Evolutionary conservation across 2,888 invertebrate genomes (phyloP).

Genomic region (Zeuzera pyrina): DNA sequence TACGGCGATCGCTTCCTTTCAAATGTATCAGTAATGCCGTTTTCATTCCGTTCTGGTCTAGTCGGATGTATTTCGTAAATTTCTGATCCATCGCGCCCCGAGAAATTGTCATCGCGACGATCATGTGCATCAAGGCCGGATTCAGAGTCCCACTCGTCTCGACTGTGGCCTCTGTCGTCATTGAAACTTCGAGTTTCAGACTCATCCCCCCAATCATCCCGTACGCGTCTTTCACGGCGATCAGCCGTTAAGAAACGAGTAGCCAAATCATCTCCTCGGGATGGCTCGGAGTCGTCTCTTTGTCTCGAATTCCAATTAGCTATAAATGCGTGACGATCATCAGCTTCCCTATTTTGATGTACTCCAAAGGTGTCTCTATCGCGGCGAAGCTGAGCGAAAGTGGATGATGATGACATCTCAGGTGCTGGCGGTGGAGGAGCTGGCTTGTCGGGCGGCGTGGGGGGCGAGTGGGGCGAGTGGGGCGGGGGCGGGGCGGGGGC

Average conservation of each 20-base stretch:
- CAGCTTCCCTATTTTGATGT: constrained; percentile 76
- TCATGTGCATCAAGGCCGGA: constrained; percentile 46
- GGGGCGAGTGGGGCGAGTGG: no score
- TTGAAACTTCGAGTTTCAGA: constrained; percentile 47
- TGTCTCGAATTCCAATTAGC: constrained; percentile 66
- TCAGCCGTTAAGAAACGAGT: constrained; percentile 58
- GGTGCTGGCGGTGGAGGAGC: constrained; percentile 77
- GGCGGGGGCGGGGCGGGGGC: constrained; percentile 78
- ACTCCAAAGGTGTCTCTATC: constrained; percentile 83
- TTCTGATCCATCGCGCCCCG: constrained; percentile 59
- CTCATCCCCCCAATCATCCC: constrained; percentile 62
- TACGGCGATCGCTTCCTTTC: constrained; percentile 55
- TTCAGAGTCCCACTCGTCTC: constrained; percentile 65
- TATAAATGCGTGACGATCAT: constrained; percentile 66
- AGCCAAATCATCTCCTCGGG: constrained; percentile 49
- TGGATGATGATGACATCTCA: constrained; percentile 68
- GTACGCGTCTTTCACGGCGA: constrained; percentile 39
- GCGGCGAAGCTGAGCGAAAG: constrained; percentile 78
- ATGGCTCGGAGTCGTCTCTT: constrained; percentile 51
- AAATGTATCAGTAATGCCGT: constrained; percentile 42
- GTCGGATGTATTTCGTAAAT: constrained; percentile 61
- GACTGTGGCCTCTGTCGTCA: constrained; percentile 36
- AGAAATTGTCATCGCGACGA: constrained; percentile 47
- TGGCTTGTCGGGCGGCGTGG: constrained; percentile 67
- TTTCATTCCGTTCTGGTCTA: constrained; percentile 47